Conservation (phyloP, 2,113 vertebrate genomes). For the Euleptes europaea region DNA sequence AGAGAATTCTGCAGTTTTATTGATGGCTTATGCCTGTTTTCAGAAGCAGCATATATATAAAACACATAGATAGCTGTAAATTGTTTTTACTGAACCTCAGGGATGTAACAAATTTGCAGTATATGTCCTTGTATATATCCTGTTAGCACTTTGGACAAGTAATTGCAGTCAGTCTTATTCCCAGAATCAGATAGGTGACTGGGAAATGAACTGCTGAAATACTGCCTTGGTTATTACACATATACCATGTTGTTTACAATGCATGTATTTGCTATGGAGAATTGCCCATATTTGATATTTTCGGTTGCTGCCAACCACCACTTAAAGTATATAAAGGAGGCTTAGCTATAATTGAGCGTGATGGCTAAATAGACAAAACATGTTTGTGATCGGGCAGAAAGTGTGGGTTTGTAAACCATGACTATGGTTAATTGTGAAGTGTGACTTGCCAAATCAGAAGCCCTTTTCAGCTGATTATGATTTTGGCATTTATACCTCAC, state of each 20-base stretch:
- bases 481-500: no score
- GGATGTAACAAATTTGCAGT: neutral
- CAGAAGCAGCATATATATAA: neutral
- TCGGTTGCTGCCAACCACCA: neutral
- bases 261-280: neutral
- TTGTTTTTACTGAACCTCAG: neutral
- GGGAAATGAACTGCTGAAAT: neutral
- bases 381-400: neutral
- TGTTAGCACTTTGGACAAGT: neutral
- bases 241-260: neutral
- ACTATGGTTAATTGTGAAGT: no score
- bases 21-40: neutral
- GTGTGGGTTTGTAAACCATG: neutral
- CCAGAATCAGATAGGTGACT: neutral
- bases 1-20: neutral
- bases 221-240: neutral
- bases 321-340: neutral
- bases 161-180: neutral
- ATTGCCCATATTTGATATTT: neutral
- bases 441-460: no score
- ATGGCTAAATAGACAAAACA: no score
- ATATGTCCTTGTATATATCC: constrained; percentile 1
- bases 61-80: neutral
- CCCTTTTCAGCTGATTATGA: no score
- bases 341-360: neutral